Percentiles rank a stretch among this genome's conserved stretches.
Conservation (phyloP, 2,113 vertebrate species). For the Pterocles burchelli region DNA sequence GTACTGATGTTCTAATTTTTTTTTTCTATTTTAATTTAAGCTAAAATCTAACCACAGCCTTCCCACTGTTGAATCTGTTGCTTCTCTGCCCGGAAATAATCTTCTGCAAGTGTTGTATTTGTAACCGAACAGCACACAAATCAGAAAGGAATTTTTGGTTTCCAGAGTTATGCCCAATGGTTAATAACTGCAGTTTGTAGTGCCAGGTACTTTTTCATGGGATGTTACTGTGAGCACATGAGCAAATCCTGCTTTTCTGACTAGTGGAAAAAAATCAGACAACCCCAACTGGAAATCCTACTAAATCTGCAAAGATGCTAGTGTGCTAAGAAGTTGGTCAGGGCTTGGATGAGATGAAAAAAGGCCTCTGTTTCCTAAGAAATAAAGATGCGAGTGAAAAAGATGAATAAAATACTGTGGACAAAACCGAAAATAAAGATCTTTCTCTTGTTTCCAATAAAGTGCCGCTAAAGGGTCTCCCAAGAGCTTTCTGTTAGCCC, state of each 20-base stretch:
- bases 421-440: conserved; percentile 1
- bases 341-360: conserved; percentile 22
- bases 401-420: not conserved
- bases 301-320: not conserved
- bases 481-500: not conserved
- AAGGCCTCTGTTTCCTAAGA: not conserved
- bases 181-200: conserved; percentile 35
- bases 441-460: not conserved
- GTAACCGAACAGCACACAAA: not conserved
- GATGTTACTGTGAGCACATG: not conserved
- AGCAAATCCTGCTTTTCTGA: conserved; percentile 2
- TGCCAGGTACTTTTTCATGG: conserved; percentile 29
- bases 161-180: conserved; percentile 28
- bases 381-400: conserved; percentile 2
- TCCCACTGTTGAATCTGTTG: not conserved
- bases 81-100: conserved; percentile 16
- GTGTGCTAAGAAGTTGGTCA: not conserved
- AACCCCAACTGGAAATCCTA: not conserved
- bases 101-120: conserved; percentile 46
- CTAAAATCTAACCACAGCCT: not conserved
- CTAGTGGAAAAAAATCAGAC: not conserved
- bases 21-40: conserved; percentile 44
- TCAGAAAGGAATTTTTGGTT: conserved; percentile 38
- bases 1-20: conserved; percentile 29
- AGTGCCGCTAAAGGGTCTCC: not conserved